Percentiles rank a stretch among this genome's conserved stretches.
These are phyloP conservation scores for Muscina levida DNA, from an alignment of 2,888 invertebrate genomes.

Conservation along the genomic window DNA sequence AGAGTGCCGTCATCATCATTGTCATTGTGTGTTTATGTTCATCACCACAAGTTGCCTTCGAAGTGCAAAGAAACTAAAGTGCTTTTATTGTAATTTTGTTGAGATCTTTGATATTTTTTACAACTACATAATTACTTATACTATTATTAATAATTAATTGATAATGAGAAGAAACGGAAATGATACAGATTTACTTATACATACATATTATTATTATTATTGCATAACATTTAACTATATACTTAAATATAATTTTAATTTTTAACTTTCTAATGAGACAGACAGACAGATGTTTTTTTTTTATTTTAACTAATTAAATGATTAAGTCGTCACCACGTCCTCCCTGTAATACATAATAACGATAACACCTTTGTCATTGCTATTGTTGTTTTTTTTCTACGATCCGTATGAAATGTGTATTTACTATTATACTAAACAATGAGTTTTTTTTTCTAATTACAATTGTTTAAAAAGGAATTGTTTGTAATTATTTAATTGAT, in stretches of 20 bases:
- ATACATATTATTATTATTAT: conserved; percentile 11
- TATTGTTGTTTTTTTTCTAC: too few species aligned
- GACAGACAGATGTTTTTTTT: neutral
- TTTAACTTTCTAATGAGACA: conserved; percentile 17
- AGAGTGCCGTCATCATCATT: neutral
- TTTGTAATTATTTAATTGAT: conserved; percentile 13
- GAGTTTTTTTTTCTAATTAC: too few species aligned
- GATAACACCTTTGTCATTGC: too few species aligned
- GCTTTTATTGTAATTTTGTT: conserved; percentile 71
- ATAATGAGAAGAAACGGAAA: conserved; percentile 4
- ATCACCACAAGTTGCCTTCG: conserved; percentile 72
- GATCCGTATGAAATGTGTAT: too few species aligned
- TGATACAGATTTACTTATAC: conserved; percentile 31
- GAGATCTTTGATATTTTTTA: conserved; percentile 55
- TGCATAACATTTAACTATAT: neutral
- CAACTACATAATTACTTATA: conserved; percentile 29
- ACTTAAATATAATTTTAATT: conserved; percentile 16
- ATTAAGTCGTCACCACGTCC: too few species aligned
- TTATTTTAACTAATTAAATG: conserved; percentile 8
- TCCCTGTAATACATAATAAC: too few species aligned
- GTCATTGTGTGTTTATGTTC: too few species aligned
- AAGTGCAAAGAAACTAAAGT: conserved; percentile 72
- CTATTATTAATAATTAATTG: conserved; percentile 15
- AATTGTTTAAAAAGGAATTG: too few species aligned
- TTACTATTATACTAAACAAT: too few species aligned